Evolutionary conservation across 2,888 invertebrate species (phyloP), one percentile per base, ranked within the genome.

Genomic region (Tenthredo distinguenda): DNA sequence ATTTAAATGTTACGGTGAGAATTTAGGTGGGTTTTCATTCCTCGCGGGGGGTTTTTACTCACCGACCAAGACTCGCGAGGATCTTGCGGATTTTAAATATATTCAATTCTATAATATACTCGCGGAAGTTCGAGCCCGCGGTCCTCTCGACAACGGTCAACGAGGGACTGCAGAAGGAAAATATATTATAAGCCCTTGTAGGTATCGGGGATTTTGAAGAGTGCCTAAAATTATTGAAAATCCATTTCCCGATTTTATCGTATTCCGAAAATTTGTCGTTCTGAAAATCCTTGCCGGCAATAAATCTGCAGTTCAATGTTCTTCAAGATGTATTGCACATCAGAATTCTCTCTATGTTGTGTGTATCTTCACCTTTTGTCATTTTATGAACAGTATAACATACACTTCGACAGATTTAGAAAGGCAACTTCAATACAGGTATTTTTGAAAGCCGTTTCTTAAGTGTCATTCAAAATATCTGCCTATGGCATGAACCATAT

Each of bases 1-100:
- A 83, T 83, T 83, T 83, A 71, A 83, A 83, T 83, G 65, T 47
- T 47, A 83, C 68, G 65, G 81, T 21, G 40, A 81, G 81, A 81
- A 81, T 81, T 81, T 81, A 58, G 58, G 81, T 62, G 81, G 62
- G 81, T 62, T 81, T 81, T 58, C 81, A 37, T 62, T 83, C 83
- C 83, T 83, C 47, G 31, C 37, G 68, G 34, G 50, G 83, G 62
- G n/a, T 68, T 71, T 83, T 68, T 31, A 10, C 71, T 43, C 83
- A 26, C 68, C 68, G 15, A 58, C 47, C 43, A 18, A 43, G n/a
- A 83, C 83, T 83, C 47, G 34, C 83, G 15, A 31, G 68, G 83
- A 68, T 83, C 68, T 18, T 83, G 31, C 68, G 71, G 68, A 83
- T 83, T 83, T 83, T 71, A 71, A 83, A 83, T 83, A 68, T 71